Evolutionary conservation across 1,140 invertebrate genomes (phyloP).

Genomic region (Acromyrmex heyeri): DNA sequence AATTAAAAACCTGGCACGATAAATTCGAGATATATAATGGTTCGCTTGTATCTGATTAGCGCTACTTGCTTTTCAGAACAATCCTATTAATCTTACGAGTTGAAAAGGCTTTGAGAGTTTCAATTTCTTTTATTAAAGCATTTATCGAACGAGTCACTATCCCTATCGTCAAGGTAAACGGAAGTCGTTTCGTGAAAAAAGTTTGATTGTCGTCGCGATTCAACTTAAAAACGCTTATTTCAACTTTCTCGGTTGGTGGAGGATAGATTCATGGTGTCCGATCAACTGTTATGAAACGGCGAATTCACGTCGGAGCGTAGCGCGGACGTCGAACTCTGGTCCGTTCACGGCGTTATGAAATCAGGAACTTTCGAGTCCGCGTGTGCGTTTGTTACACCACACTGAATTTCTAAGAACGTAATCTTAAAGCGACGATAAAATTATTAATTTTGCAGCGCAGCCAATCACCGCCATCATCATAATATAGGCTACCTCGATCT

Average conservation of each 20-base stretch:
- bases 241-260: conserved; percentile 56
- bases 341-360: conserved; percentile 67
- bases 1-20: not conserved
- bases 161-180: not conserved
- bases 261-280: conserved; percentile 62
- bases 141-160: conserved; percentile 9
- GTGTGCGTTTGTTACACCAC: conserved; percentile 45
- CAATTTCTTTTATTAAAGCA: conserved; percentile 7
- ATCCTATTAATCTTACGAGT: not conserved
- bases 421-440: conserved; percentile 23
- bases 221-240: conserved; percentile 22
- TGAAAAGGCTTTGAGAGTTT: not conserved
- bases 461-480: not conserved
- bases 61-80: not conserved
- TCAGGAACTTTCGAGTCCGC: conserved; percentile 71
- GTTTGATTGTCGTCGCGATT: not conserved
- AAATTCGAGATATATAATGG: not conserved
- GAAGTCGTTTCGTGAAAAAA: conserved; percentile 35
- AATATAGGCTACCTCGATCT: not conserved
- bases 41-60: not conserved
- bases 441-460: conserved; percentile 32
- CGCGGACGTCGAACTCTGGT: conserved; percentile 69
- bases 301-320: conserved; percentile 59
- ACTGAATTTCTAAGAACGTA: conserved; percentile 62
- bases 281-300: conserved; percentile 71